Evolutionary conservation across 37 sponge, comb jelly and placozoan genomes (phyloP).

Genomic region (Ephydatia muelleri): DNA sequence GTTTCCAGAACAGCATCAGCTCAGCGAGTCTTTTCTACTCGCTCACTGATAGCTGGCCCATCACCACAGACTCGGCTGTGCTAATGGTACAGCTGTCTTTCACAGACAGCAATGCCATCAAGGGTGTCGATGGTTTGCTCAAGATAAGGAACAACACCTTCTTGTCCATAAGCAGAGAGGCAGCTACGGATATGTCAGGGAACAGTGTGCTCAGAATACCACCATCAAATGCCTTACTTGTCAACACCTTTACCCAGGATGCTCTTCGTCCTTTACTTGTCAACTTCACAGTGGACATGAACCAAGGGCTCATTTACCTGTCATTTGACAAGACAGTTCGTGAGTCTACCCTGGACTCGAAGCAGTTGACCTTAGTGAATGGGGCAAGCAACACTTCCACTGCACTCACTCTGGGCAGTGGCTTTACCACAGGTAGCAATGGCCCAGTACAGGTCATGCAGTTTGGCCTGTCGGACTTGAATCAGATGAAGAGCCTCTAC

Average conservation of each 20-base stretch:
- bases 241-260: slow-evolving; percentile 47
- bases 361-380: slow-evolving; percentile 64
- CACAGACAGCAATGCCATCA: slow-evolving; percentile 77
- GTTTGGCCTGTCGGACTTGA: slow-evolving; percentile 68
- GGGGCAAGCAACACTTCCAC: neutral
- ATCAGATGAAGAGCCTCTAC: slow-evolving; percentile 63
- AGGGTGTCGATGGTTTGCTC: slow-evolving; percentile 66
- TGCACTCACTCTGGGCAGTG: slow-evolving; percentile 50
- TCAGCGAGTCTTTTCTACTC: slow-evolving; percentile 47
- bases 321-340: slow-evolving; percentile 85
- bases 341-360: slow-evolving; percentile 67
- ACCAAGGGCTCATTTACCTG: slow-evolving; percentile 59
- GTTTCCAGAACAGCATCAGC: slow-evolving; percentile 71
- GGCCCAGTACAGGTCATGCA: slow-evolving; percentile 41
- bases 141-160: slow-evolving; percentile 59
- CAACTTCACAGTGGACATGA: slow-evolving; percentile 76
- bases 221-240: slow-evolving; percentile 38
- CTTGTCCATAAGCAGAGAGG: slow-evolving; percentile 72
- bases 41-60: slow-evolving; percentile 50
- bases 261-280: slow-evolving; percentile 55
- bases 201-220: slow-evolving; percentile 71
- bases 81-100: slow-evolving; percentile 65
- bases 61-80: slow-evolving; percentile 61
- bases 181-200: slow-evolving; percentile 67
- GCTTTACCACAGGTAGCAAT: slow-evolving; percentile 59